Conservation (phyloP, 2,113 vertebrate species). For the Phylloscopus trochiloides region DNA sequence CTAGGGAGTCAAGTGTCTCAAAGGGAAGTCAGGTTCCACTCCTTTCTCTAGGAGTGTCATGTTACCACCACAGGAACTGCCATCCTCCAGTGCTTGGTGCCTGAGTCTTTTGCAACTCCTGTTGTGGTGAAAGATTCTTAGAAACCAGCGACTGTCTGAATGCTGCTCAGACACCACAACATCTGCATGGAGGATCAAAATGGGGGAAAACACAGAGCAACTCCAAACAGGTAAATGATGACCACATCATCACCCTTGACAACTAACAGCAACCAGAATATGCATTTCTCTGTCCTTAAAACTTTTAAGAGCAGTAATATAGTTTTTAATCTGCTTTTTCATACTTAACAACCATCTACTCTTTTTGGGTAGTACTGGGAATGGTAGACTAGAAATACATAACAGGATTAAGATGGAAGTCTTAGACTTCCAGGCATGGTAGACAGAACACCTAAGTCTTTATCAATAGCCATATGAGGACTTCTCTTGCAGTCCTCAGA, state of each 20-base stretch:
- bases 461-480: neutral
- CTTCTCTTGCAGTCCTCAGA: neutral
- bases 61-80: neutral
- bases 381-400: fast-evolving
- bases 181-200: neutral
- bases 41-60: fast-evolving
- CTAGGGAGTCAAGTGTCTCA: neutral
- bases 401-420: neutral
- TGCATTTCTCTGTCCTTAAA: neutral
- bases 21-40: neutral
- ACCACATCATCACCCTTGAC: neutral
- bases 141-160: neutral
- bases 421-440: neutral
- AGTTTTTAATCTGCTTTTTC: neutral
- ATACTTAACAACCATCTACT: neutral
- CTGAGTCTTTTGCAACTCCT: neutral
- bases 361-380: neutral
- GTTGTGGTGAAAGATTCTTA: neutral
- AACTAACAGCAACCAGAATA: neutral
- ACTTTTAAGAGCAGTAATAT: neutral
- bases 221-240: neutral
- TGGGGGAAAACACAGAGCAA: neutral
- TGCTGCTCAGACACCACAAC: neutral
- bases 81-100: neutral
- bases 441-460: neutral